phyloP scores from a whole-genome alignment of 35 echinoderm and acorn worm genomes.

The Holothuria glaberrima region DNA sequence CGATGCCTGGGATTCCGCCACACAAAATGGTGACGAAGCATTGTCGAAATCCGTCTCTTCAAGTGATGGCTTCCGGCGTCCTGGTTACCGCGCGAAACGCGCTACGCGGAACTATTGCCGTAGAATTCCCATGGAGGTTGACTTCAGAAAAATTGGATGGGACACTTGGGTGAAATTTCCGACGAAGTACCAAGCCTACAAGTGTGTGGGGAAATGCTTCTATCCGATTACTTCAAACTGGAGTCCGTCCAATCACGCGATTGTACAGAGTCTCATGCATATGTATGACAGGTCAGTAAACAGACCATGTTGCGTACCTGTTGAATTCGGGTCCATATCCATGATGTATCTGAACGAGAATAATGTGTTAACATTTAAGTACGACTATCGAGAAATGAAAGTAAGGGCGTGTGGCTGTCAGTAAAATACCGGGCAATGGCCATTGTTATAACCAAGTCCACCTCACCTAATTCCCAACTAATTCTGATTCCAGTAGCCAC shows the following conservation, averaged over 20 bases:
- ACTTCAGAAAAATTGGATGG: neutral
- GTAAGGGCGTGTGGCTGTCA: neutral
- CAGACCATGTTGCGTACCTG: constrained; percentile 11
- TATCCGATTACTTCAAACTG: neutral
- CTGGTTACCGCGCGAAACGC: neutral
- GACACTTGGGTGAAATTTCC: neutral
- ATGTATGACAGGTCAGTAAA: neutral
- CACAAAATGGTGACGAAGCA: too few species aligned
- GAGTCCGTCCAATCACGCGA: neutral
- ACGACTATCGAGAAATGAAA: neutral
- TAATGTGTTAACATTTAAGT: neutral
- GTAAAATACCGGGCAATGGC: neutral
- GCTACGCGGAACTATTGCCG: neutral
- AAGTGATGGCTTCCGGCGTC: too few species aligned
- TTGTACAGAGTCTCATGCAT: neutral
- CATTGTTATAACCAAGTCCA: too few species aligned
- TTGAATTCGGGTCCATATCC: neutral
- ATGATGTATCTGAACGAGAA: neutral
- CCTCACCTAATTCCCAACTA: too few species aligned
- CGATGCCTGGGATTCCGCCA: too few species aligned
- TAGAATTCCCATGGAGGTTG: constrained; percentile 2
- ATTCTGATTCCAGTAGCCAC: too few species aligned
- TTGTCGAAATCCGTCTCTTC: too few species aligned
- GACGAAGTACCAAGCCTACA: neutral
- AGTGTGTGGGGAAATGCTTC: neutral